Conservation (phyloP, 2,113 vertebrate species). For the Opisthocomus hoazin region DNA sequence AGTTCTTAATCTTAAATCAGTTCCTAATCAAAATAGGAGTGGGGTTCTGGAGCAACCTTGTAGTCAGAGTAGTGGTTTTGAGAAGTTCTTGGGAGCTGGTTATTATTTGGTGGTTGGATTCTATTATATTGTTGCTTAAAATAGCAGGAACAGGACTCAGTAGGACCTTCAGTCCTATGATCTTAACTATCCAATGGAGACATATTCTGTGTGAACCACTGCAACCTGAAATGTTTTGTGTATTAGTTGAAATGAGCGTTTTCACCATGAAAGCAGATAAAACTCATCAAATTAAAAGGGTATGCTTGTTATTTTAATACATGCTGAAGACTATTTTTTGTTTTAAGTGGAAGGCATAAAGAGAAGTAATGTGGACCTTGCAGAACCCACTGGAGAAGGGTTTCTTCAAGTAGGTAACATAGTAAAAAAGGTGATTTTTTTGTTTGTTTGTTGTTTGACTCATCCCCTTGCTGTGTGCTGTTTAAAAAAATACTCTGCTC, state of each 20-base stretch:
- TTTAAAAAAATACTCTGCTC: neutral
- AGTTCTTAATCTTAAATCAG: neutral
- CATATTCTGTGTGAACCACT: neutral
- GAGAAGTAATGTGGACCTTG: neutral
- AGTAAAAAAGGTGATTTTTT: neutral
- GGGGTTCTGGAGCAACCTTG: neutral
- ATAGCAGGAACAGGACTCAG: neutral
- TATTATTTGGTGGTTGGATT: neutral
- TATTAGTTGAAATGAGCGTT: neutral
- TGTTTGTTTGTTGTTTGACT: conserved; percentile 6
- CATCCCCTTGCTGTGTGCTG: neutral
- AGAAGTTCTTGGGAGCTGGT: conserved; percentile 7
- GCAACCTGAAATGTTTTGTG: neutral
- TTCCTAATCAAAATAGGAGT: neutral
- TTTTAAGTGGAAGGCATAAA: neutral
- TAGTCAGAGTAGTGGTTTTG: neutral
- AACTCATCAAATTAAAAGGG: neutral
- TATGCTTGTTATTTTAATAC: neutral
- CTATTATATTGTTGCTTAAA: conserved; percentile 4
- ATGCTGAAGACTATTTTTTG: neutral
- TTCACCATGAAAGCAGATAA: neutral
- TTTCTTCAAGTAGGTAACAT: neutral
- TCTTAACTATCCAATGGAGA: neutral
- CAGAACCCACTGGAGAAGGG: neutral
- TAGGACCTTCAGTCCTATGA: neutral